phyloP scores from a whole-genome alignment of 2,113 vertebrate genomes.

The Melospiza melodia region DNA sequence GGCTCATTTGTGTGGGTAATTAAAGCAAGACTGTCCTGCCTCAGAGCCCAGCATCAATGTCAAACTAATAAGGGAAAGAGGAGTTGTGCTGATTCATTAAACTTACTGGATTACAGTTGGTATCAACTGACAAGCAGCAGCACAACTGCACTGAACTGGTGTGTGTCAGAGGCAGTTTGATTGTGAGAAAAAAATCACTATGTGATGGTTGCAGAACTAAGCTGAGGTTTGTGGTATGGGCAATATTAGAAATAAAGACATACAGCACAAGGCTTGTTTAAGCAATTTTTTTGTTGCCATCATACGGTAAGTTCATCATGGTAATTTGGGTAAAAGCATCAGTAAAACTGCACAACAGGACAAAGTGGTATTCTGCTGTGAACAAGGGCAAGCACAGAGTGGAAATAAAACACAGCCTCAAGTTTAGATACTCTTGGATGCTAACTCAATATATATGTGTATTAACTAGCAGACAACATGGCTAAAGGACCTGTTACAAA shows the following conservation, averaged over 20 bases:
- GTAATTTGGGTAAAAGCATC: slow-evolving; percentile 2
- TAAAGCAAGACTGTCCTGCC: neutral
- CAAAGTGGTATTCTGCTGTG: neutral
- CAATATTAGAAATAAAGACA: slow-evolving; percentile 55
- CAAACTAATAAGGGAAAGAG: neutral
- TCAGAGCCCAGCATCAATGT: neutral
- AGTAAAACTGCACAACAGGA: neutral
- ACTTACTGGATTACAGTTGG: fast-evolving
- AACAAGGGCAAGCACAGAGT: neutral
- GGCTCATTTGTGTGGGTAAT: neutral
- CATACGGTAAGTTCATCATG: neutral
- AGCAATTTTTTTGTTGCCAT: slow-evolving; percentile 14
- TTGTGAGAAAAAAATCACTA: neutral
- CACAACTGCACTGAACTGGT: neutral
- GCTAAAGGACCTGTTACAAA: neutral
- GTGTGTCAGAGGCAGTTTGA: neutral
- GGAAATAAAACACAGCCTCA: neutral
- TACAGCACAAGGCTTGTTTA: neutral
- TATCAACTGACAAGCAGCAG: neutral
- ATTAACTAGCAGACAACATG: neutral
- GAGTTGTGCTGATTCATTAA: neutral
- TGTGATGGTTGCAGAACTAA: neutral
- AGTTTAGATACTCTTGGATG: neutral
- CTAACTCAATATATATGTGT: neutral
- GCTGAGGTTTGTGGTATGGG: neutral